Percentiles rank a stretch among this genome's conserved stretches.
Conservation (phyloP, 2,113 vertebrate genomes). For the Cisticola juncidis region DNA sequence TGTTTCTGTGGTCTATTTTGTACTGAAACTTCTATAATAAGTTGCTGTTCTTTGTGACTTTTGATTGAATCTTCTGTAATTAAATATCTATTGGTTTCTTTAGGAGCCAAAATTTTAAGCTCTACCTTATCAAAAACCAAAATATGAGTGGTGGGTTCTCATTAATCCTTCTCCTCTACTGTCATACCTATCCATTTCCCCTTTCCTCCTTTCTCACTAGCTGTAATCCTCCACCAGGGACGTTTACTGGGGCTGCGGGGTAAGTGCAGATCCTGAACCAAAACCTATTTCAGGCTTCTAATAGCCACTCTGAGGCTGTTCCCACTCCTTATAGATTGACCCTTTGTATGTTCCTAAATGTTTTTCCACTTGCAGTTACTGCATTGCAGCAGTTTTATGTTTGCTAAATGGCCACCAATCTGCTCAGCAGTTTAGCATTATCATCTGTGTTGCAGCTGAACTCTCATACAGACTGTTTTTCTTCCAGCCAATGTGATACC, state of each 20-base stretch:
- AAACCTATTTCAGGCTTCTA: constrained; percentile 73
- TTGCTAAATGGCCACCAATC: constrained; percentile 76
- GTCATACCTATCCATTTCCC: constrained; percentile 81
- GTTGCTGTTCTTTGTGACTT: constrained; percentile 7
- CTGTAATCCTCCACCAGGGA: constrained; percentile 89
- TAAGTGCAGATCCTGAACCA: constrained; percentile 81
- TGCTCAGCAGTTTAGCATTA: constrained; percentile 76
- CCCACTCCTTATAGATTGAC: constrained; percentile 65
- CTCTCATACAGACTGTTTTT: constrained; percentile 73
- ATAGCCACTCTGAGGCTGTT: constrained; percentile 72
- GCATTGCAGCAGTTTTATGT: constrained; percentile 76
- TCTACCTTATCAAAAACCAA: constrained; percentile 59
- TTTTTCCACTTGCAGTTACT: constrained; percentile 74
- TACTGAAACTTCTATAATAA: background rate
- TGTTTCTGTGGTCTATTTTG: background rate
- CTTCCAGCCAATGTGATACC: constrained; percentile 70
- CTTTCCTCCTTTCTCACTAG: constrained; percentile 85
- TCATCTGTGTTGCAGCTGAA: constrained; percentile 80
- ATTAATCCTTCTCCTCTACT: constrained; percentile 78
- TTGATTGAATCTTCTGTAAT: constrained; percentile 18
- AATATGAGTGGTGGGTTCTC: constrained; percentile 66
- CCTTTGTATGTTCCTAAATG: constrained; percentile 76
- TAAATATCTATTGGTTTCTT: background rate
- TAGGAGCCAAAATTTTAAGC: constrained; percentile 52
- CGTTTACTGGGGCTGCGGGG: constrained; percentile 89